Base-by-base conservation (phyloP, 1,140 invertebrate species). In the Cylas formicarius region DNA sequence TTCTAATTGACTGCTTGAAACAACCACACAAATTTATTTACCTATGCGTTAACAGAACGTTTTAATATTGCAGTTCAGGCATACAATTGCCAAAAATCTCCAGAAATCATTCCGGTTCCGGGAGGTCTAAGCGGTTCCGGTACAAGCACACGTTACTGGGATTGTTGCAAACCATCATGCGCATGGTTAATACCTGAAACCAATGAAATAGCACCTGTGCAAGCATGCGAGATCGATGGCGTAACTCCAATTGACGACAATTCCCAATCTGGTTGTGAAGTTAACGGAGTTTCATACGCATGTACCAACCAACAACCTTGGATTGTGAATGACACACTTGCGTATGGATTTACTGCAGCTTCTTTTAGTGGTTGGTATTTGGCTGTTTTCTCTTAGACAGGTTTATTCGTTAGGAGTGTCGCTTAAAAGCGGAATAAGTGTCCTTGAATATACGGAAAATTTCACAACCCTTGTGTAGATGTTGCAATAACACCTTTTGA, bases 121-220 rank as follows among this genome's bases (percentile, higher is more conserved):
- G 35, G 21, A n/a, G 46, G 46, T 22, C 26, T 42, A 13, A 42
- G 26, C 10, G 46, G 46, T 4, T 35, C 9, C 14, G 46, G 46
- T 11, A 41, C 39, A 11, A 48, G 39, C 3, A 48, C 46, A 7
- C 20, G 46, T 13, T 48, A 48, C 34, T 48, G 46, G 46, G 46
- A 48, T 4, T 44, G 41, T 33, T 44, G 40, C 13, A 49, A 49
- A 50, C 41, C 48, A 4, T 50, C 41, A 22, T 50, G 48, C 13
- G 27, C 35, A 4, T 50, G 48, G 48, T 33, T 24, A 14, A n/a
- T n/a, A n/a, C 39, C 38, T 13, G 22, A 45, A 13, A 38, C 43
- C 5, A 11, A 41, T 20, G 18, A 45, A 17, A 45, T 21, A 18
- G 37, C 13, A 13, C 24, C 47, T 9, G 24, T 50, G 4, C 11